phyloP scores from a whole-genome alignment of 2,797 vertebrate species.

The Semaprochilodus insignis region DNA sequence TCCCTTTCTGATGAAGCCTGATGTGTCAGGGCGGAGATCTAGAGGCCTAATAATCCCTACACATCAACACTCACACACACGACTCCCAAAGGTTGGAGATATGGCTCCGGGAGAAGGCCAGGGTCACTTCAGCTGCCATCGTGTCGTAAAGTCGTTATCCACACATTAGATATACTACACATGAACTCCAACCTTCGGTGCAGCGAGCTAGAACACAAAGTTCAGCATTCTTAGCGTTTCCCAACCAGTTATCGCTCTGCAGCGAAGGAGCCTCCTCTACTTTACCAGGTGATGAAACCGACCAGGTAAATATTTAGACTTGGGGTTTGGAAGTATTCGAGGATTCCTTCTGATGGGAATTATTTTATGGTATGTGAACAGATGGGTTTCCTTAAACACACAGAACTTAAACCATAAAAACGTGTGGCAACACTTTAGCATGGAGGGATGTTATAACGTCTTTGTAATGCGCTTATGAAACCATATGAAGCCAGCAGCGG shows the following conservation, averaged over 20 bases:
- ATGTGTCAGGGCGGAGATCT: too few species aligned
- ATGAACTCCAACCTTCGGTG: constrained; percentile 13
- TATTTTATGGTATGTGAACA: not conserved
- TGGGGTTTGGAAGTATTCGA: not conserved
- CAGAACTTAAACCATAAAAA: not conserved
- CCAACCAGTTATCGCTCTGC: not conserved
- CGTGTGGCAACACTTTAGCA: too few species aligned
- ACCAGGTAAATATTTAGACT: not conserved
- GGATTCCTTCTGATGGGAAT: not conserved
- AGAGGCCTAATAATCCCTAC: too few species aligned
- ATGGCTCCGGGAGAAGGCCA: not conserved
- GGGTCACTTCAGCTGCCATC: not conserved
- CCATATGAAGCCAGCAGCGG: too few species aligned
- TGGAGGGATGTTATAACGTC: too few species aligned
- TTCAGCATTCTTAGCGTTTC: constrained; percentile 26
- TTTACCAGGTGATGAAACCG: constrained; percentile 2
- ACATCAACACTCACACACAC: too few species aligned
- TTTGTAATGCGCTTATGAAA: too few species aligned
- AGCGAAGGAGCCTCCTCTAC: not conserved
- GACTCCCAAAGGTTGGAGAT: not conserved
- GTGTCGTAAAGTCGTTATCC: constrained; percentile 23
- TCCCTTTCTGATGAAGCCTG: too few species aligned
- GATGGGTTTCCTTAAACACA: not conserved
- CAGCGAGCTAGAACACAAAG: constrained; percentile 2
- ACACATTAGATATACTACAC: not conserved